Percentiles rank a stretch among this genome's conserved stretches.
Conservation (phyloP, 2,888 invertebrate genomes). For the Schizotus pectinicornis region DNA sequence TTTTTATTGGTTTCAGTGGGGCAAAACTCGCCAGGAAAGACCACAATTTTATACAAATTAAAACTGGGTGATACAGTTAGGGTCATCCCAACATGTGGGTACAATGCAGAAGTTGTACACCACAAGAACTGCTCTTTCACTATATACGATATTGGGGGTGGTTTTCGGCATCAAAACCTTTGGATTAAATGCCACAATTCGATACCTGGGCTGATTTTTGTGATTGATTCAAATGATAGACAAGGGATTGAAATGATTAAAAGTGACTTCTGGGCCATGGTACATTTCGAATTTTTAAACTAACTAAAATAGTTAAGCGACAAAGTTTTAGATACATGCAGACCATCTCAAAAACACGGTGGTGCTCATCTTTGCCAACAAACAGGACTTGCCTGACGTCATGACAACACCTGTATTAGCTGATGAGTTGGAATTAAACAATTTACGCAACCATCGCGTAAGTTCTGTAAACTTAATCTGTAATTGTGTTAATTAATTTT, state of each 20-base stretch:
- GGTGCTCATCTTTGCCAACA: conserved; percentile 92
- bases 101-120: conserved; percentile 99
- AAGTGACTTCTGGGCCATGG: conserved; percentile 90
- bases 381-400: conserved; percentile 92
- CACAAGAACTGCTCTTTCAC: conserved; percentile 99
- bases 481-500: not conserved
- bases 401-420: conserved; percentile 91
- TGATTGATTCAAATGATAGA: conserved; percentile 96
- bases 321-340: conserved; percentile 67
- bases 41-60: conserved; percentile 95
- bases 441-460: conserved; percentile 70
- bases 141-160: conserved; percentile 99
- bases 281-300: conserved; percentile 53
- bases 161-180: conserved; percentile 95
- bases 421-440: conserved; percentile 85
- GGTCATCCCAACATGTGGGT: conserved; percentile 98
- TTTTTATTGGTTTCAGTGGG: conserved; percentile 73
- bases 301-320: not conserved
- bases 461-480: conserved; percentile 5
- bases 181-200: conserved; percentile 99
- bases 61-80: conserved; percentile 98
- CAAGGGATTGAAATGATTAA: conserved; percentile 94
- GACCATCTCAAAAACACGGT: conserved; percentile 91
- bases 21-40: conserved; percentile 97
- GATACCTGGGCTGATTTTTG: conserved; percentile 95